Base-by-base conservation (phyloP, 2,888 invertebrate species). In the Melieria omissa region DNA sequence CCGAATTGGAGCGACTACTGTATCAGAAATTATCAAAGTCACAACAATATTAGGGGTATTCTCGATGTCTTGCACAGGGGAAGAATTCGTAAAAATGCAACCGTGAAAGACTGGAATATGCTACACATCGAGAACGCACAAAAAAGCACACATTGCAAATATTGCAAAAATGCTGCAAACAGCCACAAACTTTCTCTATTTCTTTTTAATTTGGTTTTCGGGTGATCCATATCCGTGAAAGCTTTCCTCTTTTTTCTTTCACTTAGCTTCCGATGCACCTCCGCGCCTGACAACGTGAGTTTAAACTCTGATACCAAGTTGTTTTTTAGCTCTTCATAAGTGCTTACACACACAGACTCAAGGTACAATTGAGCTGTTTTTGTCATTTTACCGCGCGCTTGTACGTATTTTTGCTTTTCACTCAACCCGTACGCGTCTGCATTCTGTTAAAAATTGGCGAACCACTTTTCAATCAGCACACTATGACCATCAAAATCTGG, bases 341-440 rank as follows among this genome's bases (percentile, higher is more conserved):
- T 52, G 14, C 57, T 70, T 3, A 74, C 69, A 41, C 46, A 29
- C 41, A 67, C 70, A 12, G 73, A 69, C 60, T 77, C 73, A 1
- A 73, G 58, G 55, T 74, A 75, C 41, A 75, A 63, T 10, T 73
- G 49, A 4, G 73, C 73, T 49, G 73, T 75, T 10, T 71, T 70
- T 45, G 62, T 67, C 65, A 64, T 74, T 68, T 75, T 75, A 4
- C 69, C 66, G 4, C 76, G 63, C 1, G 74, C 72, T 52, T 76
- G 71, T 42, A 74, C 75, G 46, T 75, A 75, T 65, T 71, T 74
- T 60, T 74, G 74, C 47, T 71, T 72, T 5, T 45, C 52, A 49
- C 57, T 74, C 9, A 74, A 41, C 5, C 65, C 55, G 57, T 74
- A 71, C 4, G 71, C 74, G n/a, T 49, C 52, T 10, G 60, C 60